Evolutionary conservation across 2,888 invertebrate species (phyloP).

Genomic region (Philereme transversata): DNA sequence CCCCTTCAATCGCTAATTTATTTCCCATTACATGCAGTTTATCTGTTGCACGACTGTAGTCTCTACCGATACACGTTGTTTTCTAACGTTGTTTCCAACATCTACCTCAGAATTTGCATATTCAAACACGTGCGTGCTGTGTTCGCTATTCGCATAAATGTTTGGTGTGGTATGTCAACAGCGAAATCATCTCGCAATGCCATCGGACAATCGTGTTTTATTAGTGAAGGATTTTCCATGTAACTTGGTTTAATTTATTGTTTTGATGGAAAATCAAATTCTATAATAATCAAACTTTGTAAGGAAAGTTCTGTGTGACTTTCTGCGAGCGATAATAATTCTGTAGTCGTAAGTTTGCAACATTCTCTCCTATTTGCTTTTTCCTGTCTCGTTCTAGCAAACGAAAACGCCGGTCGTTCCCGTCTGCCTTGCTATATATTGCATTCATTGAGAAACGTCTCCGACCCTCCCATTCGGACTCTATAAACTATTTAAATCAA

Average conservation of each 20-base stretch:
- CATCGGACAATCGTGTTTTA: constrained; percentile 28
- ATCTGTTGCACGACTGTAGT: constrained; percentile 57
- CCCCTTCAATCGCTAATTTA: constrained; percentile 62
- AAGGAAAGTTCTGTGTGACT: constrained; percentile 37
- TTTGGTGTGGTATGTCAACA: constrained; percentile 36
- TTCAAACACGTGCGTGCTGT: constrained; percentile 38
- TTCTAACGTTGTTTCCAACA: constrained; percentile 28
- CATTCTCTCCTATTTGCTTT: constrained; percentile 46
- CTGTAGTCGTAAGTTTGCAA: constrained; percentile 50
- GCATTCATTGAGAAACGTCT: constrained; percentile 56
- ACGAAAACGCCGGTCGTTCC: constrained; percentile 39
- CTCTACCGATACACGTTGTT: constrained; percentile 36
- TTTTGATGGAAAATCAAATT: constrained; percentile 11
- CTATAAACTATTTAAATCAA: constrained; percentile 43
- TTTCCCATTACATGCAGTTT: constrained; percentile 45
- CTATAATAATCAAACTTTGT: constrained; percentile 8
- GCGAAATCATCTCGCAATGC: constrained; percentile 32
- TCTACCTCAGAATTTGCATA: constrained; percentile 28
- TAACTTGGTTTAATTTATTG: constrained; percentile 8
- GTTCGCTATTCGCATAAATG: constrained; percentile 35
- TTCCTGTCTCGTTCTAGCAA: constrained; percentile 47
- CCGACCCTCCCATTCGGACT: constrained; percentile 39
- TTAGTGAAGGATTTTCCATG: constrained; percentile 23
- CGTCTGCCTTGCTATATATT: constrained; percentile 52
- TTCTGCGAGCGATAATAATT: constrained; percentile 45